These are phyloP conservation scores for Xanthorhoe spadicearia DNA, from an alignment of 2,888 invertebrate genomes.

Conservation along the genomic window DNA sequence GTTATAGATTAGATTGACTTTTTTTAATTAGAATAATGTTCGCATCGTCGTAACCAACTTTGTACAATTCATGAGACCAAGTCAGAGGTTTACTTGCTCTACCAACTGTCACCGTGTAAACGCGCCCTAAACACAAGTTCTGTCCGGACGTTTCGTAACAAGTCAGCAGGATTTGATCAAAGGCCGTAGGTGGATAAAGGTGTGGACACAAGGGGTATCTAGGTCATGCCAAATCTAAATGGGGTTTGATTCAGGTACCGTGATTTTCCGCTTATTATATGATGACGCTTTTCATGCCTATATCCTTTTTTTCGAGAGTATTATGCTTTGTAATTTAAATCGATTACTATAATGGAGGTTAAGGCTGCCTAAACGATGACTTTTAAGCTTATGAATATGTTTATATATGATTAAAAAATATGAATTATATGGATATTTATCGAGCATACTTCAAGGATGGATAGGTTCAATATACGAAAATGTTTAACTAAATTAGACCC, in stretches of 20 bases:
- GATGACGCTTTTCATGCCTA: no score
- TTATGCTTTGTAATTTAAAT: no score
- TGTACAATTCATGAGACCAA: background rate
- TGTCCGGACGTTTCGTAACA: conserved; percentile 39
- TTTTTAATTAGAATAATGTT: background rate
- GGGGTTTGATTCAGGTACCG: conserved; percentile 24
- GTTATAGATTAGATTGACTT: no score
- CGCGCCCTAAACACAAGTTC: conserved; percentile 30
- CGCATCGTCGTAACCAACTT: background rate
- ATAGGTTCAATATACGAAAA: no score
- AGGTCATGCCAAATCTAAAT: conserved; percentile 37
- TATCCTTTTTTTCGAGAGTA: no score
- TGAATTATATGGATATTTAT: no score
- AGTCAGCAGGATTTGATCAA: conserved; percentile 48
- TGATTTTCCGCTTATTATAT: conserved; percentile 11
- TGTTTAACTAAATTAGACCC: no score
- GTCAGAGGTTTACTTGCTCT: background rate
- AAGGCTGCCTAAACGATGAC: no score
- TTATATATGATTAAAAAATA: no score
- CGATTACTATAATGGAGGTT: no score
- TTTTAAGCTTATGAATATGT: no score
- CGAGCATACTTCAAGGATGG: no score
- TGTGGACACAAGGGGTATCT: conserved; percentile 42
- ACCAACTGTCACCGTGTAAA: conserved; percentile 23
- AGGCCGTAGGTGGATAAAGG: conserved; percentile 43